These are phyloP conservation scores for Adelosebastes latens DNA, from an alignment of 2,797 vertebrate genomes.

Conservation along the genomic window DNA sequence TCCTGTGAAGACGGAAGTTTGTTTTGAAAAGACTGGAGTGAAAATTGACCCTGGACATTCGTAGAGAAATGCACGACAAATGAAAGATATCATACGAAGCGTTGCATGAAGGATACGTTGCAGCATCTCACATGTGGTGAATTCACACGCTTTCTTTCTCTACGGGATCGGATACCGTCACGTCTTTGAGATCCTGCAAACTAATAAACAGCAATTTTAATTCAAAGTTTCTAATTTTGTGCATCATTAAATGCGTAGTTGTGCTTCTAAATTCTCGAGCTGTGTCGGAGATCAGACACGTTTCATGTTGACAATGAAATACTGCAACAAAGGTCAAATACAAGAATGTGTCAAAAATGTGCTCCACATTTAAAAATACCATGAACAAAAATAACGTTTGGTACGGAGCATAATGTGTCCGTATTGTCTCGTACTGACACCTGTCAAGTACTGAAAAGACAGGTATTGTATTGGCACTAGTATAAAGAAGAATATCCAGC, in stretches of 20 bases:
- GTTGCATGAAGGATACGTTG: too few relatives aligned
- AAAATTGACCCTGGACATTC: too few relatives aligned
- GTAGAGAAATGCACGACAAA: too few relatives aligned
- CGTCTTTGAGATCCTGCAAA: not conserved
- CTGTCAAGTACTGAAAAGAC: not conserved
- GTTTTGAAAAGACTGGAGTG: too few relatives aligned
- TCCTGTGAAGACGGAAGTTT: too few relatives aligned
- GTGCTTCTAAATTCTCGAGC: not conserved
- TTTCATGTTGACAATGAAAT: rapidly evolving
- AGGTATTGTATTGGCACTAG: not conserved
- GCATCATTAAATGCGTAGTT: not conserved
- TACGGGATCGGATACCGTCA: not conserved
- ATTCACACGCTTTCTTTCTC: not conserved
- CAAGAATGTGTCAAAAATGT: too few relatives aligned
- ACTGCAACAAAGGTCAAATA: not conserved
- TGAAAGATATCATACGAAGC: too few relatives aligned
- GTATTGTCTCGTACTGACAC: not conserved
- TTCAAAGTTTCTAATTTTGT: not conserved
- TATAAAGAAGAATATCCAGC: not conserved
- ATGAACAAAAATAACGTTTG: too few relatives aligned
- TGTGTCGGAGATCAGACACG: not conserved
- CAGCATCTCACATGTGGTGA: too few relatives aligned
- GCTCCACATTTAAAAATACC: too few relatives aligned
- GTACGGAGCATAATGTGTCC: too few relatives aligned
- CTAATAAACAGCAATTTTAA: not conserved